Percentiles rank a stretch among this genome's conserved stretches.
Conservation (phyloP, 2,797 vertebrate genomes). For the Lacerta agilis region DNA sequence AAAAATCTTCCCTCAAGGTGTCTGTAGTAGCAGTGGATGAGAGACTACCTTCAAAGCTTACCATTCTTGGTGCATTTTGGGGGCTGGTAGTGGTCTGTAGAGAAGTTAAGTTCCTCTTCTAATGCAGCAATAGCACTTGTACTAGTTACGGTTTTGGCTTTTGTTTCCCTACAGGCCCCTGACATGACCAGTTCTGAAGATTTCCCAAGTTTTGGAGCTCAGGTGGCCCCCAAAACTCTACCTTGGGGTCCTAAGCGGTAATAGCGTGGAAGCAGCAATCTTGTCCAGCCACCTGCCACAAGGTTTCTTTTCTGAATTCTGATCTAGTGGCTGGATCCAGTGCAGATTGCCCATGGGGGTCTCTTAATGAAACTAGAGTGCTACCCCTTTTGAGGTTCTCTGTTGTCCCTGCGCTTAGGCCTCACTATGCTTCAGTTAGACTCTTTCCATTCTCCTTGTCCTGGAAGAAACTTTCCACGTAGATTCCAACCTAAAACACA, state of each 20-base stretch:
- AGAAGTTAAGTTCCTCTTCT: conserved; percentile 10
- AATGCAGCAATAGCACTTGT: background rate
- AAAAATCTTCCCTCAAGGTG: background rate
- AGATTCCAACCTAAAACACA: conserved; percentile 73
- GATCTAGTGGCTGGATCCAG: conserved; percentile 76
- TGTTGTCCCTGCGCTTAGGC: conserved; percentile 66
- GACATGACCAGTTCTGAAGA: conserved; percentile 99
- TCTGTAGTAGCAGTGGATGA: background rate
- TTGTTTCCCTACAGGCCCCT: conserved; percentile 86
- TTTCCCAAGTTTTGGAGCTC: conserved; percentile 97
- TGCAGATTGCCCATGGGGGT: conserved; percentile 74
- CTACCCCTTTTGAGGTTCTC: conserved; percentile 65
- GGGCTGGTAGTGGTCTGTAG: background rate
- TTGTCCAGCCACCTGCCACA: conserved; percentile 76
- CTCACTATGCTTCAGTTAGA: conserved; percentile 46
- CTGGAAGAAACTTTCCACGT: conserved; percentile 65
- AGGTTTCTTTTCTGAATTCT: conserved; percentile 73
- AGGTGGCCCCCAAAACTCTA: conserved; percentile 91
- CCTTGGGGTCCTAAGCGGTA: conserved; percentile 99
- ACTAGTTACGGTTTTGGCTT: conserved; percentile 59
- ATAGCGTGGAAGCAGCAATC: conserved; percentile 78
- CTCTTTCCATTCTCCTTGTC: conserved; percentile 50
- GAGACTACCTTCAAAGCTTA: background rate
- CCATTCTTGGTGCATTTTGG: background rate
- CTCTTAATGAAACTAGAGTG: conserved; percentile 75